Evolutionary conservation across 2,113 vertebrate species (phyloP).

Genomic region (Chaenocephalus aceratus): DNA sequence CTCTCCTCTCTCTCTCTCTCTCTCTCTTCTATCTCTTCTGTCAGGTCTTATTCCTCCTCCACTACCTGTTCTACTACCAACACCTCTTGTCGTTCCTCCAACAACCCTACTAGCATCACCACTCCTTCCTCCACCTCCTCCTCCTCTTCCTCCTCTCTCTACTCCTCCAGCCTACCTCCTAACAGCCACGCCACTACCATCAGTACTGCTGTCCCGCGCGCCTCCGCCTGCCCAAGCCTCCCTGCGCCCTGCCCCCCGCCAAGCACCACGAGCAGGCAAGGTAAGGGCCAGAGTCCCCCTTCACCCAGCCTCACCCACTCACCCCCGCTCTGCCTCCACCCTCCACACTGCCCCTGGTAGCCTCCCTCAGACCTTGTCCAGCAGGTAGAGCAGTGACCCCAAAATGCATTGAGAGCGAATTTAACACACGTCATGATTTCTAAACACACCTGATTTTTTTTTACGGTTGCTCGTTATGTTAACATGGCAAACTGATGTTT

Average conservation of each 20-base stretch:
- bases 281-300: constrained; percentile 86
- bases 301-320: constrained; percentile 38
- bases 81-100: constrained; percentile 76
- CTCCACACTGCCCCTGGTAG: constrained; percentile 27
- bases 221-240: constrained; percentile 90
- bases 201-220: constrained; percentile 94
- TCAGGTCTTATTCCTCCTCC: constrained; percentile 78
- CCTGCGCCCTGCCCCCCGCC: constrained; percentile 86
- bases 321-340: constrained; percentile 38
- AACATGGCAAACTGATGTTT: too few species aligned
- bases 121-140: constrained; percentile 78
- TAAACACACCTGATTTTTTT: neutral
- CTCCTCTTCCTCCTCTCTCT: constrained; percentile 80
- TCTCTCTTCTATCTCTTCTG: constrained; percentile 68
- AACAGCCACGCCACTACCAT: constrained; percentile 91
- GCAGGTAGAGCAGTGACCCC: constrained; percentile 15
- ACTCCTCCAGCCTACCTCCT: constrained; percentile 80
- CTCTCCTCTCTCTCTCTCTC: constrained; percentile 47
- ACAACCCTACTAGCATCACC: constrained; percentile 80
- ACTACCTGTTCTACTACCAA: constrained; percentile 74
- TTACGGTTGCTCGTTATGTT: neutral
- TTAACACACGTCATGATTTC: neutral
- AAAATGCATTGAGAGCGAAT: constrained; percentile 18
- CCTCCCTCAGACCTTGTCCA: constrained; percentile 26
- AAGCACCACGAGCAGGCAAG: constrained; percentile 89